A percentile compares a stretch with the other conserved stretches of the same genome.
These are phyloP conservation scores for Gadus macrocephalus DNA, from an alignment of 2,113 vertebrate genomes.

Conservation along the genomic window DNA sequence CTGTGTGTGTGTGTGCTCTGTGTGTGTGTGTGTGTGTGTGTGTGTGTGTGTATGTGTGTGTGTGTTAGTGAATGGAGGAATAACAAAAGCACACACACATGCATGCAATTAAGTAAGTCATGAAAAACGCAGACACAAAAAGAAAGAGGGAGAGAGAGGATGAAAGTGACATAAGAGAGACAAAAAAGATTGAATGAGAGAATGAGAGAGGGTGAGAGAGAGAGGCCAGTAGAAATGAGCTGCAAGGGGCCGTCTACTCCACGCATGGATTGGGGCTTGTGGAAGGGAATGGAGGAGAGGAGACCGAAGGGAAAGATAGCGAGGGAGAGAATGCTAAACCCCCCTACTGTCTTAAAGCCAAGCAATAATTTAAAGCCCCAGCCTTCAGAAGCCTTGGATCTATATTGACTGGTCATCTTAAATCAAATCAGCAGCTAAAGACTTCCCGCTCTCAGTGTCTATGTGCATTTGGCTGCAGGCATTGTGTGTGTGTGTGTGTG, in stretches of 20 bases:
- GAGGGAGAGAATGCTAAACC: conserved; percentile 32
- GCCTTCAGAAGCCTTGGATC: conserved; percentile 63
- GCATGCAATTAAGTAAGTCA: too few relatives aligned
- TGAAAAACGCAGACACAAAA: too few relatives aligned
- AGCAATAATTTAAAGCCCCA: conserved; percentile 69
- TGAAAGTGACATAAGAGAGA: conserved; percentile 4
- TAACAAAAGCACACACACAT: too few relatives aligned
- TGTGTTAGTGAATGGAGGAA: too few relatives aligned
- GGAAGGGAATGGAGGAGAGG: not conserved
- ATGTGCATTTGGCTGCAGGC: conserved; percentile 14
- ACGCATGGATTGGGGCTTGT: too few relatives aligned
- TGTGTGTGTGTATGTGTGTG: too few relatives aligned
- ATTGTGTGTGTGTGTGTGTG: conserved; percentile 12
- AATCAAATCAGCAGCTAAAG: conserved; percentile 68
- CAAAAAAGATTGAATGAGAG: conserved; percentile 2
- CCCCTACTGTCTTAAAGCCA: conserved; percentile 52
- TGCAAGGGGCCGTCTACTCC: not conserved
- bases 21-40: too few relatives aligned
- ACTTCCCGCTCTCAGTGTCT: conserved; percentile 18
- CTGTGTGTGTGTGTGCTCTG: conserved; percentile 9
- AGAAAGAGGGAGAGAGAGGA: not conserved
- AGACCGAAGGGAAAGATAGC: not conserved
- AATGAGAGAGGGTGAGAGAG: conserved; percentile 20
- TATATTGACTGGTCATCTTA: conserved; percentile 71
- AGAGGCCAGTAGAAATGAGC: conserved; percentile 3